Base-by-base conservation (phyloP, 2,797 vertebrate genomes). In the Protonibea diacanthus region DNA sequence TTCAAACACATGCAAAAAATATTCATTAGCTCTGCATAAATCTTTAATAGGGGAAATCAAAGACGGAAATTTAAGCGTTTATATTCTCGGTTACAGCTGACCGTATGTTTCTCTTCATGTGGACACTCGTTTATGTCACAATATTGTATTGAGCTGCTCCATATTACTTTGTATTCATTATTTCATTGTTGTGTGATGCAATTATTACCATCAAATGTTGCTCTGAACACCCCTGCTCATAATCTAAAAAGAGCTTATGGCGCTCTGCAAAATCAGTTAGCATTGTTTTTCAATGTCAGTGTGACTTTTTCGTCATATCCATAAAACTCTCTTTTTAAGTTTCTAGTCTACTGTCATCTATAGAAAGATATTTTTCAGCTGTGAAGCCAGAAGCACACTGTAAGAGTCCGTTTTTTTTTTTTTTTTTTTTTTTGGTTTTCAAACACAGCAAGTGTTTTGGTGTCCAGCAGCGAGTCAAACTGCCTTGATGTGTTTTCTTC, bases 381-480 rank as follows among this genome's bases (percentile, higher is more conserved):
- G 14, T 74, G 57, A 59, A 59, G 51, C 45, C 53, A 74, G 45
- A 45, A 42, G 58, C 65, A 25, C 11, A 0, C 11, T 33, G 60
- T 62, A 61, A 57, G 53, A 62, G 48, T 71, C 15, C 0, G 0
- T 21, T 68, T 57, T 58, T 67, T 7, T 68, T 44, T 3, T 3
- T 44, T 3, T 3, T 27, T 10, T 38, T 13, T 45, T 57, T 51
- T 57, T 23, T 18, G 29, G 13, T 59, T 75, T 55, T 66, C 52
- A 74, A 78, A 80, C 69, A 44, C 52, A 70, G 72, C 69, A 29
- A 77, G 61, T 27, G 65, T 71, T 75, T 78, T 49, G 62, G 55
- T 76, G 81, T 82, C 81, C 85, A 86, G 63, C 81, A 74, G 81
- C 23, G 64, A 85, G 72, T 82, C 78, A 72, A 83, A 83, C 76